Evolutionary conservation across 2,888 invertebrate genomes (phyloP), one percentile per base, ranked within the genome.

Genomic region (Eristalinus sepulchralis): DNA sequence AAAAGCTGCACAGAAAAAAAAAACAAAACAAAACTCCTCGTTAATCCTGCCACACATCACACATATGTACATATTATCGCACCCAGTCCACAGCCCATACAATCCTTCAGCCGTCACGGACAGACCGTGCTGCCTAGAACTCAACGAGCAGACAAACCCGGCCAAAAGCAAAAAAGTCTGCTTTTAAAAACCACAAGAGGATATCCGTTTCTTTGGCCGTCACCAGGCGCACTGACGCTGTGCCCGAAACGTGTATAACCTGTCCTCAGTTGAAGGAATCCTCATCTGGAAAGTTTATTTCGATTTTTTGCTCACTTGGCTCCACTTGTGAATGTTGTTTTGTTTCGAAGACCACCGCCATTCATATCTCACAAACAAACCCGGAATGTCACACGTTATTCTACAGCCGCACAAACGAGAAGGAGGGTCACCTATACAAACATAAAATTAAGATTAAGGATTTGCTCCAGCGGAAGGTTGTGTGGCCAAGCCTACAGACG

Each of bases 381-480:
- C 78, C 73, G 59, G 73, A 63, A 71, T 83, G 78, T 72, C 78
- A 63, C 71, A 34, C 57, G 62, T 73, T 63, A 24, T 47, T 59
- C 13, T 57, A 22, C 27, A 68, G 63, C 57, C 20, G 24, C 59
- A 64, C 70, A 79, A 73, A 6, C 5, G 3, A 0, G 39, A 5
- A 6, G n/a, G 36, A n/a, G n/a, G 17, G 47, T 8, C 8, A 17
- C 47, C 17, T 47, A 8, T 47, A 47, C 47, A 72, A 55, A 59
- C 17, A 75, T 60, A 66, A 84, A 84, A 76, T 84, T 75, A 84
- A 75, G 84, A 79, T 84, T 84, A 80, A 76, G 66, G 83, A 66
- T 75, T 60, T 53, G 68, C 47, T 57, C 67, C 72, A 66, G 59
- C 47, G 67, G 24, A 76, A 60, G 75, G 59, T 59, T 63, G 33